Evolutionary conservation across 2,797 vertebrate genomes (phyloP).

Genomic region (Manis javanica): DNA sequence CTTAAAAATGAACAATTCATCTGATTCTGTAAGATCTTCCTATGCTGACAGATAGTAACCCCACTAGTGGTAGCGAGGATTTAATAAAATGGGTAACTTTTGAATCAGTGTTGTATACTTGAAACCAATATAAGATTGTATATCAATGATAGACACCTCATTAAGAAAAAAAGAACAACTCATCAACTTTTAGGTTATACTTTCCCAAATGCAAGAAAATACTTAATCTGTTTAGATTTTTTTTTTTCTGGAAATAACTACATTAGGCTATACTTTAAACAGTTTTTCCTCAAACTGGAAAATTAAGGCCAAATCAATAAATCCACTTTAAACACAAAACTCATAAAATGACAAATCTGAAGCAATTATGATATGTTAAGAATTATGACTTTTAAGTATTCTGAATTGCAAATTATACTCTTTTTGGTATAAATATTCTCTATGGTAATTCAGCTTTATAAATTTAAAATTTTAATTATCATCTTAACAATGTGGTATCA

Average conservation of each 20-base stretch:
- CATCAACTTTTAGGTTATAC: not conserved
- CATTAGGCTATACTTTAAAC: not conserved
- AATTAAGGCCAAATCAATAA: conserved; percentile 24
- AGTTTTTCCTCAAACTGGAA: not conserved
- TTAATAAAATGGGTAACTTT: too few species aligned
- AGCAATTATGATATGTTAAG: conserved; percentile 27
- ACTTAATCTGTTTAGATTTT: not conserved
- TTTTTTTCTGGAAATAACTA: conserved; percentile 43
- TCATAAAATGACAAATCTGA: conserved; percentile 52
- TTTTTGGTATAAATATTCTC: conserved; percentile 37
- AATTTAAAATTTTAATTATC: conserved; percentile 61
- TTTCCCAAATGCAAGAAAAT: not conserved
- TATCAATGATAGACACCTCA: too few species aligned
- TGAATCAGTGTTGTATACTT: too few species aligned
- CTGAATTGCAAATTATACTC: conserved; percentile 36
- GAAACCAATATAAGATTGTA: too few species aligned
- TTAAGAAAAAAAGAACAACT: not conserved
- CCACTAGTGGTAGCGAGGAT: too few species aligned
- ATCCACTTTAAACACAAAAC: not conserved
- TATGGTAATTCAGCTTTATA: conserved; percentile 33
- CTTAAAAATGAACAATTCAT: not conserved
- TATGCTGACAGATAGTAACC: too few species aligned
- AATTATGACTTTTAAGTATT: conserved; percentile 36
- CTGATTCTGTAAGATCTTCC: too few species aligned
- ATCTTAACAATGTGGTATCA: conserved; percentile 42